Evolutionary conservation across 2,113 vertebrate genomes (phyloP), one percentile per base, ranked within the genome.

Genomic region (Nothoprocta pentlandii): DNA sequence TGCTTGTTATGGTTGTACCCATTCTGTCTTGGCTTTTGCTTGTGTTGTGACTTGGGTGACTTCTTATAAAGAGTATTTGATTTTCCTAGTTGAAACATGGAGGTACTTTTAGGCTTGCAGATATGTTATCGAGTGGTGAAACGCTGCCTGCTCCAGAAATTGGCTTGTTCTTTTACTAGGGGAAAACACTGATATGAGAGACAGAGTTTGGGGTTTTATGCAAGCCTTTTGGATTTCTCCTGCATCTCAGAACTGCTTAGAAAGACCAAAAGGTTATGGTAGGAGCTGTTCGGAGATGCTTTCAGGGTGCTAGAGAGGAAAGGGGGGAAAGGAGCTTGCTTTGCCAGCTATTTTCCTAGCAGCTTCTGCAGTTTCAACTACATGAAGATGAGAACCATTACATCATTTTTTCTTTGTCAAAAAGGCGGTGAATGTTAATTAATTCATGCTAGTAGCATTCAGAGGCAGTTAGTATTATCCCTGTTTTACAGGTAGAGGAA

Each of bases 301-400:
- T 86, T 59, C 26, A 54, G n/a, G 41, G 61, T 69, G 12, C 59
- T 67, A n/a, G 56, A 88, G 68, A 90, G 32, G 15, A 73, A 79
- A 83, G 28, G 54, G 77, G 49, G 28, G 34, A 67, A 36, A 74
- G 61, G 46, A 84, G 15, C 41, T 88, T 90, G 44, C 41, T 88
- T 80, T 92, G 32, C 41, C 74, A 41, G 54, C 46, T 77, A 0
- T 88, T 88, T 64, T 77, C 34, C 44, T 90, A 34, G 32, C 58
- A 92, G 16, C 74, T 92, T 83, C 71, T 90, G 64, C 46, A 80
- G 51, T 68, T 94, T 92, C 61, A 58, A 88, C 47, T 58, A 74
- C 26, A 9, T 49, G 73, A 56, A 88, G 68, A 81, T 19, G 16
- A 80, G 42, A 89, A 26, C 36, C 36, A 39, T 39, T 39, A 39